Base-by-base conservation (phyloP, 2,888 invertebrate species). In the Ormyrus thymus region DNA sequence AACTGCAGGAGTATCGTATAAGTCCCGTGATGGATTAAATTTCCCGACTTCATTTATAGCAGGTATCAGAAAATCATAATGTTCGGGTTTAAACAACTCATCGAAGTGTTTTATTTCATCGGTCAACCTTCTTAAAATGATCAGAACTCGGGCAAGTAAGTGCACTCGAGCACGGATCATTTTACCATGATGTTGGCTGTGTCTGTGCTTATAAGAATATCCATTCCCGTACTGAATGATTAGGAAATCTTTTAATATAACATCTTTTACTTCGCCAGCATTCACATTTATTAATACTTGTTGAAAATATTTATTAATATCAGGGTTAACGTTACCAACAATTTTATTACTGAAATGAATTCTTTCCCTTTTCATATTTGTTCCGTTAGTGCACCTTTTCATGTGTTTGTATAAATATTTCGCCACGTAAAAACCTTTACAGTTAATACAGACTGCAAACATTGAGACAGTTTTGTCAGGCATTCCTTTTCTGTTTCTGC, bases 151-250 rank as follows among this genome's bases (percentile, higher is more conserved):
- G n/a, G 62, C 62, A 5, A 64, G 1, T 7, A 64, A n/a, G 9
- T 46, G 3, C 9, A 64, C 48, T 3, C 62, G 46, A 29, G 62
- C 62, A 5, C 48, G 11, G 0, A 64, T 48, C 62, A 64, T 64
- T 15, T 64, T 64, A 0, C 46, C 48, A 6, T 64, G 48, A 8
- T 64, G 62, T 8, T 46, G n/a, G 8, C 62, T 64, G 4, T 11
- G 48, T 8, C 48, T 46, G 13, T 64, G 13, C 29, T 64, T 64
- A 48, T n/a, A 64, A 2, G 62, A 3, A 48, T 48, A 48, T 3
- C 62, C 62, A 4, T 64, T 64, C 5, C 62, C 62, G 13, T 64
- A 64, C 3, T n/a, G 48, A 64, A 64, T 64, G 0, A 64, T 64
- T 6, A 64, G 8, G 10, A n/a, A 3, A 64, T 64, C 62, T 10